Conservation (phyloP, 2,888 invertebrate species). For the Cephus rjabovi region DNA sequence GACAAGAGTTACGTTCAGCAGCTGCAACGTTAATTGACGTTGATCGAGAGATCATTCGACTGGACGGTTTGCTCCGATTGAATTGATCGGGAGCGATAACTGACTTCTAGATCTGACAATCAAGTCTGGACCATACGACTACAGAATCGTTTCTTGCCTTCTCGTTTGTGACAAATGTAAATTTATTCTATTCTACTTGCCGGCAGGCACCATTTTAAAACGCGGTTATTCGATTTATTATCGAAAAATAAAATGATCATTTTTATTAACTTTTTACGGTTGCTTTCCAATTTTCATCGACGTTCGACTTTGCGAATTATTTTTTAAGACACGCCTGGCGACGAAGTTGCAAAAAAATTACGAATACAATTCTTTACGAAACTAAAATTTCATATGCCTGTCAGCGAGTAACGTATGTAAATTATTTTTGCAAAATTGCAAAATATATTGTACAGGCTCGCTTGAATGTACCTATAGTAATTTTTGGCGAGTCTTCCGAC, state of each 20-base stretch:
- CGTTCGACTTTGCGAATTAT: background rate
- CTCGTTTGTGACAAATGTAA: background rate
- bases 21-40: background rate
- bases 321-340: background rate
- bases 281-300: background rate
- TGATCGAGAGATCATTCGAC: background rate
- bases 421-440: background rate
- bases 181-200: background rate
- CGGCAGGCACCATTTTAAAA: background rate
- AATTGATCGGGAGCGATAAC: background rate
- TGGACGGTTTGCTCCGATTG: background rate
- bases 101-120: background rate
- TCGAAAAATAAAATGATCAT: background rate
- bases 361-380: no score
- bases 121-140: background rate
- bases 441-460: background rate
- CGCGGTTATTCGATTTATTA: background rate
- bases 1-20: background rate
- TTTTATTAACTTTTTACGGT: background rate
- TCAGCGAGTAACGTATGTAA: background rate
- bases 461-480: background rate
- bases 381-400: background rate
- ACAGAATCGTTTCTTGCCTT: background rate
- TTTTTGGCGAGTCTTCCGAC: background rate
- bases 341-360: background rate